A percentile compares a stretch with the other conserved stretches of the same genome.
phyloP scores from a whole-genome alignment of 2,888 invertebrate genomes.

The Parnassius apollo region DNA sequence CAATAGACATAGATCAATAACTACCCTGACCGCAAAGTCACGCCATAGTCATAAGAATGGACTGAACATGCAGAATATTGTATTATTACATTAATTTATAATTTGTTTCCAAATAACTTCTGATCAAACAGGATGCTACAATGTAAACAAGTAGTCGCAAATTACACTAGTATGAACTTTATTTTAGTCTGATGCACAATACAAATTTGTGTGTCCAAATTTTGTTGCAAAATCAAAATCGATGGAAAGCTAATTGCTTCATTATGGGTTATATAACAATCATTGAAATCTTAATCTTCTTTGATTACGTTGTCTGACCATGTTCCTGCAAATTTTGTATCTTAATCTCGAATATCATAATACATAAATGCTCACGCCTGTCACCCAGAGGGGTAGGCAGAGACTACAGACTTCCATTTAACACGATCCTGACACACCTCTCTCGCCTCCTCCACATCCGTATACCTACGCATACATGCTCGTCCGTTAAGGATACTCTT shows the following conservation, averaged over 20 bases:
- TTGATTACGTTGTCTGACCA: no score
- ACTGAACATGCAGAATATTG: slow-evolving; percentile 5
- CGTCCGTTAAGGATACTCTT: no score
- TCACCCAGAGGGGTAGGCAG: no score
- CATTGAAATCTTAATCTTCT: slow-evolving; percentile 4
- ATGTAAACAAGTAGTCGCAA: neutral
- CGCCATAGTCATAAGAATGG: neutral
- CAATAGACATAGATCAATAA: neutral
- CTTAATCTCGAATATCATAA: no score
- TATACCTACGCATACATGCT: no score
- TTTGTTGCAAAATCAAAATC: slow-evolving; percentile 4
- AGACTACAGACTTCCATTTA: no score
- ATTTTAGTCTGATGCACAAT: neutral
- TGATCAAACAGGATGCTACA: slow-evolving; percentile 6
- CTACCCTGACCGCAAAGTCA: neutral
- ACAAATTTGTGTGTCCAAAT: neutral
- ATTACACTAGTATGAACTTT: neutral
- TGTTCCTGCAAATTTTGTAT: no score
- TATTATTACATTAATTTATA: neutral
- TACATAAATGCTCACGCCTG: no score
- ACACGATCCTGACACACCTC: no score
- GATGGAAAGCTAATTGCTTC: slow-evolving; percentile 25
- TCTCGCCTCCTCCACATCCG: no score
- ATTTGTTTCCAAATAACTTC: slow-evolving; percentile 3
- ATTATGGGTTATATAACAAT: slow-evolving; percentile 8